Percentiles rank a stretch among this genome's conserved stretches.
These are phyloP conservation scores for Callaeas wilsoni DNA, from an alignment of 2,113 vertebrate species.

Conservation along the genomic window DNA sequence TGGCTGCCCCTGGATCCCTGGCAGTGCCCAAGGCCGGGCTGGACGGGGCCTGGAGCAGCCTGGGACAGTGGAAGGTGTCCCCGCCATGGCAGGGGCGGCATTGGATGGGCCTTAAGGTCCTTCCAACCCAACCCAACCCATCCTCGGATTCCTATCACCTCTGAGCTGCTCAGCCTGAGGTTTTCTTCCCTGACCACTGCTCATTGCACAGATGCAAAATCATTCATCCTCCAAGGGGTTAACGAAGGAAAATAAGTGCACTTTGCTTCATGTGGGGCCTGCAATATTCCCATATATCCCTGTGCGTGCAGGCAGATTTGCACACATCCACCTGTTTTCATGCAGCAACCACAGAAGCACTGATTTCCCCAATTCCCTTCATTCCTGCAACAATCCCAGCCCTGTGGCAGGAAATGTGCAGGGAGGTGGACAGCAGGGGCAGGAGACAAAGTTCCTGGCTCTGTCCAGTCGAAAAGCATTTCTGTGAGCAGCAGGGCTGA, in stretches of 20 bases:
- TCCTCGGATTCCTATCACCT: not conserved
- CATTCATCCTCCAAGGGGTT: not conserved
- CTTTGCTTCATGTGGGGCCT: not conserved
- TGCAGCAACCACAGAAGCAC: not conserved
- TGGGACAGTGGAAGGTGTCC: not conserved
- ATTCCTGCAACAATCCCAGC: not conserved
- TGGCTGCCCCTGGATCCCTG: not conserved
- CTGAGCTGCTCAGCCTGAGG: not conserved
- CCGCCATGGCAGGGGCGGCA: not conserved
- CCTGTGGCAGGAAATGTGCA: not conserved
- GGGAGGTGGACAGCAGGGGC: not conserved
- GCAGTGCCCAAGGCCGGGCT: not conserved
- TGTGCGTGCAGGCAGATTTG: not conserved
- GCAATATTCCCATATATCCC: not conserved
- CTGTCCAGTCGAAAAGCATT: not conserved
- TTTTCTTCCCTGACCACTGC: not conserved
- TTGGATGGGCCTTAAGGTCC: accelerated
- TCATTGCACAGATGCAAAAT: not conserved
- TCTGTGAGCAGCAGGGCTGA: not conserved
- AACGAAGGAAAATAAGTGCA: not conserved
- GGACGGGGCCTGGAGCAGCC: not conserved
- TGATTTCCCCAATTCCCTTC: not conserved
- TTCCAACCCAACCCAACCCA: too few relatives aligned
- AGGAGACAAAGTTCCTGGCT: not conserved
- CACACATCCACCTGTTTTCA: not conserved